A percentile compares a stretch with the other conserved stretches of the same genome.
These are phyloP conservation scores for Lasioglossum calceatum DNA, from an alignment of 2,888 invertebrate species.

Conservation along the genomic window DNA sequence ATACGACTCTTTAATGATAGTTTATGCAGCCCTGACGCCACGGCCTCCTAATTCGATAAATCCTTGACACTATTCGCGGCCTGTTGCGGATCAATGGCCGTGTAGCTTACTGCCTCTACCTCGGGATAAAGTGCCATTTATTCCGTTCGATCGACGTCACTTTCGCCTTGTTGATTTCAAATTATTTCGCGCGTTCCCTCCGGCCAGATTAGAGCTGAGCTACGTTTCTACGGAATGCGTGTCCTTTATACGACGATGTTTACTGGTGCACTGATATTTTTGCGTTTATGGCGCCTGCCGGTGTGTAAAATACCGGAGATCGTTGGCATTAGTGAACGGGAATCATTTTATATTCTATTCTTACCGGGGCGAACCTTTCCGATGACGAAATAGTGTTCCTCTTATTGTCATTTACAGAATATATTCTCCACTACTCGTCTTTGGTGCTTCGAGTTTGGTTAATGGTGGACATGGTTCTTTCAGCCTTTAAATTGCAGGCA, in stretches of 20 bases:
- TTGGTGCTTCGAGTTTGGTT: background rate
- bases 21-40: slow-evolving; percentile 44
- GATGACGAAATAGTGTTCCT: background rate
- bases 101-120: slow-evolving; percentile 6
- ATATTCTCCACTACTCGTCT: background rate
- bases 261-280: background rate
- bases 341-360: background rate
- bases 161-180: slow-evolving; percentile 41
- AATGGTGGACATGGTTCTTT: too few relatives aligned
- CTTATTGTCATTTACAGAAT: background rate
- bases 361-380: background rate
- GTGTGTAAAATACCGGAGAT: background rate
- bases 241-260: background rate
- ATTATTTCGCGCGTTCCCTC: slow-evolving; percentile 34
- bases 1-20: slow-evolving; percentile 63
- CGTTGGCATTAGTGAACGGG: background rate
- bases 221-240: slow-evolving; percentile 1
- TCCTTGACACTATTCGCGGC: slow-evolving; percentile 34
- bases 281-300: background rate
- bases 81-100: slow-evolving; percentile 27
- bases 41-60: slow-evolving; percentile 30
- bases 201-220: background rate
- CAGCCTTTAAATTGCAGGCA: too few relatives aligned
- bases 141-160: slow-evolving; percentile 8
- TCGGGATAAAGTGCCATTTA: slow-evolving; percentile 34